These are phyloP conservation scores for Cydia fagiglandana DNA, from an alignment of 1,140 invertebrate genomes.

Conservation along the genomic window DNA sequence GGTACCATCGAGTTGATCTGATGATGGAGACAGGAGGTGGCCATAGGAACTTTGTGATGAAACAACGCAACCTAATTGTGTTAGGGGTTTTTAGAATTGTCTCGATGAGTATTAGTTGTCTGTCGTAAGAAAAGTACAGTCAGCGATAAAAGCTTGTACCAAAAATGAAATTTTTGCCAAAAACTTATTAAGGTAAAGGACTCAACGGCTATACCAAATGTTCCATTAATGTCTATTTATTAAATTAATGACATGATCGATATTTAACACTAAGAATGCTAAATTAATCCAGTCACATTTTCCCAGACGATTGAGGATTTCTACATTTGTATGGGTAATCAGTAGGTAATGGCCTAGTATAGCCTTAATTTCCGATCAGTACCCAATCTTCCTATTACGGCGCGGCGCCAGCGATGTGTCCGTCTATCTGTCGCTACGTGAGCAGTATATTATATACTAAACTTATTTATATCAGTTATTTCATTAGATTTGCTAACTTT, in stretches of 20 bases:
- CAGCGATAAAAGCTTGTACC: too few species aligned
- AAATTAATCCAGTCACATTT: not conserved
- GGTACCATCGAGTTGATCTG: too few species aligned
- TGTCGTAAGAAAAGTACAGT: too few species aligned
- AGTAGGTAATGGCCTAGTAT: conserved; percentile 26
- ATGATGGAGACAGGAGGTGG: too few species aligned
- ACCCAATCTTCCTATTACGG: conserved; percentile 43
- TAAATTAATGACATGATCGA: not conserved
- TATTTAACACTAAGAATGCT: not conserved
- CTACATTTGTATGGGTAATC: conserved; percentile 8
- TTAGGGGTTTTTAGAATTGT: too few species aligned
- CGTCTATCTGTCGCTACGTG: conserved; percentile 38
- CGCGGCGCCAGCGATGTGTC: conserved; percentile 43
- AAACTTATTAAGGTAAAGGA: not conserved
- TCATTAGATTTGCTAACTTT: not conserved
- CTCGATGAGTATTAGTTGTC: too few species aligned
- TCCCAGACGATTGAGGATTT: not conserved
- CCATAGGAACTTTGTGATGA: too few species aligned
- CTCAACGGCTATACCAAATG: not conserved
- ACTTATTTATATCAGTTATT: not conserved
- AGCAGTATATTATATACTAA: conserved; percentile 20
- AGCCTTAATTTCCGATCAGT: conserved; percentile 58
- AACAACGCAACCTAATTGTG: too few species aligned
- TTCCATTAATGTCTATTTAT: not conserved
- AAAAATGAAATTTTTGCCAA: too few species aligned